phyloP scores from a whole-genome alignment of 2,888 invertebrate genomes.

The Belgica antarctica region DNA sequence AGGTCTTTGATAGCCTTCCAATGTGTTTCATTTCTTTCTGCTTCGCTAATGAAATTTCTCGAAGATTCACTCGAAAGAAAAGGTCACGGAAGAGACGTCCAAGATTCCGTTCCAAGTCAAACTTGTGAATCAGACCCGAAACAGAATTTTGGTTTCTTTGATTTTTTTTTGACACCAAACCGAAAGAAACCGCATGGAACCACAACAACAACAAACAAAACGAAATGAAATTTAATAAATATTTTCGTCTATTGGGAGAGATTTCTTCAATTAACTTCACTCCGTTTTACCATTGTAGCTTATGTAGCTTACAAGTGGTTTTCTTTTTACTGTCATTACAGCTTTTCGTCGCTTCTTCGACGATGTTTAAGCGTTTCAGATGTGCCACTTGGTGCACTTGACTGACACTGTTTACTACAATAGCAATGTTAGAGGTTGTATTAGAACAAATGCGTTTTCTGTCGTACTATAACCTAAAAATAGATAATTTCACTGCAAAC shows the following conservation, averaged over 20 bases:
- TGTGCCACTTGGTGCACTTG: too few relatives aligned
- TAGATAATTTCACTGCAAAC: too few relatives aligned
- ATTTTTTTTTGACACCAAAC: neutral
- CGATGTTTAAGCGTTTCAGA: too few relatives aligned
- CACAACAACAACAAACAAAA: neutral
- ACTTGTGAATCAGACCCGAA: neutral
- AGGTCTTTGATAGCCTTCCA: neutral
- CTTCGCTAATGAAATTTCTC: neutral
- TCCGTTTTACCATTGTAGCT: neutral
- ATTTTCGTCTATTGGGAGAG: neutral
- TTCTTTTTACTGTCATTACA: constrained; percentile 21
- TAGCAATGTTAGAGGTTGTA: too few relatives aligned
- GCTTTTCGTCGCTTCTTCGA: neutral
- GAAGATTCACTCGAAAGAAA: too few relatives aligned
- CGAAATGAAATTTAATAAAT: constrained; percentile 15
- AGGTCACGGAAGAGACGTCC: constrained; percentile 33
- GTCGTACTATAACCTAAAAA: neutral
- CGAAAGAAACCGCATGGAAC: neutral
- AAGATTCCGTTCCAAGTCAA: neutral
- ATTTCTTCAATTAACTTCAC: constrained; percentile 16
- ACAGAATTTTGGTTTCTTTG: too few relatives aligned
- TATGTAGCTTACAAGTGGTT: constrained; percentile 16
- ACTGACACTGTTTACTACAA: too few relatives aligned
- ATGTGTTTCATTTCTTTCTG: constrained; percentile 11
- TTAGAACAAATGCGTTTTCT: neutral